Conservation (phyloP, 2,113 vertebrate species). For the Platysternon megacephalum region DNA sequence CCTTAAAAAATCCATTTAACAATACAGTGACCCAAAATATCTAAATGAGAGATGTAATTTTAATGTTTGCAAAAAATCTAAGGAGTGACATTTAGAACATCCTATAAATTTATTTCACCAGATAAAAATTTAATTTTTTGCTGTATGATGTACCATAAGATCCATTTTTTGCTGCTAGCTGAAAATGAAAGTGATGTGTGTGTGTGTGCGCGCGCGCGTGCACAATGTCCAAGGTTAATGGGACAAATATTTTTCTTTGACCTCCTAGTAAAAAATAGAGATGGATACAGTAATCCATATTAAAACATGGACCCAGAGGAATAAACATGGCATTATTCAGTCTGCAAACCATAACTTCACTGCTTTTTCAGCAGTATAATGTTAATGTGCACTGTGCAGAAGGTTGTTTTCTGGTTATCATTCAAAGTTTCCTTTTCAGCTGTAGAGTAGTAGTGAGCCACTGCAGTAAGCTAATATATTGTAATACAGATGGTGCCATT, state of each 20-base stretch:
- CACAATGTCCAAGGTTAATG: background rate
- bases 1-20: background rate
- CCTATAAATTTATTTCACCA: background rate
- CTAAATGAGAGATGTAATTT: background rate
- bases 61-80: background rate
- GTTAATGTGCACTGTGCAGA: background rate
- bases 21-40: background rate
- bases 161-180: background rate
- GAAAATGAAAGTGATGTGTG: background rate
- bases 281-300: background rate
- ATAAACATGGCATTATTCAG: background rate
- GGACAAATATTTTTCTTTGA: background rate
- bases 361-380: background rate
- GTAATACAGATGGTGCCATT: background rate
- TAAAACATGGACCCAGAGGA: background rate
- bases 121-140: background rate
- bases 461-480: background rate
- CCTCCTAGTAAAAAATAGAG: background rate
- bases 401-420: background rate
- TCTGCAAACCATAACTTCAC: background rate
- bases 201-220: accelerated
- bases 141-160: background rate
- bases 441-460: background rate
- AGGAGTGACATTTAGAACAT: background rate
- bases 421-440: background rate